These are phyloP conservation scores for Pristionchus exspectatus DNA, from an alignment of 2,888 invertebrate genomes.

Conservation along the genomic window DNA sequence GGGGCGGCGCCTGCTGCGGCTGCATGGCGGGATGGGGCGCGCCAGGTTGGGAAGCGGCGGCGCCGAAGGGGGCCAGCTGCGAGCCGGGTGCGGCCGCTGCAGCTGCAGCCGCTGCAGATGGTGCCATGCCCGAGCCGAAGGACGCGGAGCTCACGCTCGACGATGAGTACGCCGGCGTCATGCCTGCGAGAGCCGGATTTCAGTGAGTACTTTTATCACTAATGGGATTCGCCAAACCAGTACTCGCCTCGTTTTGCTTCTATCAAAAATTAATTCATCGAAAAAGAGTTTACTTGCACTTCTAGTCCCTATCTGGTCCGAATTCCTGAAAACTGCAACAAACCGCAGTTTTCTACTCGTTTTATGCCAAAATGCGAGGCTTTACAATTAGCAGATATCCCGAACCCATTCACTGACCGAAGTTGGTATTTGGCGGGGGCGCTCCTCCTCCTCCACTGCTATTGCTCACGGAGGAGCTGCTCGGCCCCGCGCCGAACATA, in stretches of 20 bases:
- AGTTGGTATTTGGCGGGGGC: constrained; percentile 29
- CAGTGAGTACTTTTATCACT: background rate
- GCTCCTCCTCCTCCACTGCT: constrained; percentile 5
- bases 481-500: background rate
- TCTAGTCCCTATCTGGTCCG: too few relatives aligned
- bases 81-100: background rate
- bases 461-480: background rate
- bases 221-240: background rate
- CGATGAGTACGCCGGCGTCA: constrained; percentile 38
- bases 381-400: too few relatives aligned
- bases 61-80: background rate
- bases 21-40: background rate
- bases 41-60: background rate
- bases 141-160: constrained; percentile 28
- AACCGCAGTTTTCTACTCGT: too few relatives aligned
- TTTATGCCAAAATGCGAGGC: too few relatives aligned
- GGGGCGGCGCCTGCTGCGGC: background rate
- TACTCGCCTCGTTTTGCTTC: too few relatives aligned
- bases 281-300: too few relatives aligned
- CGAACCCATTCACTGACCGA: background rate
- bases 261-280: too few relatives aligned
- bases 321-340: too few relatives aligned
- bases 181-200: background rate
- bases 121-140: background rate
- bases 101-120: background rate